These are phyloP conservation scores for Callithrix jacchus DNA, from an alignment of 2,113 vertebrate species.

Conservation along the genomic window DNA sequence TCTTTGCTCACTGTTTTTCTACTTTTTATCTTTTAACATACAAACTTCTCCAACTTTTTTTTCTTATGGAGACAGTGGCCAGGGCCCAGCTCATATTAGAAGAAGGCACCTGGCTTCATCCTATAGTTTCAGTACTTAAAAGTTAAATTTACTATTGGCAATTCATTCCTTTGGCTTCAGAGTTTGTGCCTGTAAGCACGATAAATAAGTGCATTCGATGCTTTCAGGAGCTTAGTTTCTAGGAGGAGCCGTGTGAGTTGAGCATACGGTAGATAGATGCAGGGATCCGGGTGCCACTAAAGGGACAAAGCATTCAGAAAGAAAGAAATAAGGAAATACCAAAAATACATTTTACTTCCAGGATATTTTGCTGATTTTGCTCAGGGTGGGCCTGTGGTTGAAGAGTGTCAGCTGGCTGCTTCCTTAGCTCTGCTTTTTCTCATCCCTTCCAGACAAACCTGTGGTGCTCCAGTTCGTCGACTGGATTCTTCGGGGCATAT, in stretches of 20 bases:
- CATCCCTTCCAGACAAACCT: conserved; percentile 87
- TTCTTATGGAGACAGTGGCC: background rate
- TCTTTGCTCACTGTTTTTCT: background rate
- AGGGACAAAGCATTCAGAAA: background rate
- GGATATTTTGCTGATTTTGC: background rate
- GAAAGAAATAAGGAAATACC: background rate
- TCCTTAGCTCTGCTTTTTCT: background rate
- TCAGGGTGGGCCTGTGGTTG: too few species aligned
- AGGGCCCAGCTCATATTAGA: background rate
- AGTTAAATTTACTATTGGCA: background rate
- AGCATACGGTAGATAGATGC: background rate
- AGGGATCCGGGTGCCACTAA: background rate
- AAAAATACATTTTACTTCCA: background rate
- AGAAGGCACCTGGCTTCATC: background rate
- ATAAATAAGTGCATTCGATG: background rate
- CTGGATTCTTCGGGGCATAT: conserved; percentile 94
- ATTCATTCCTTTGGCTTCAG: background rate
- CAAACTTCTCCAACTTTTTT: background rate
- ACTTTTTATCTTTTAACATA: background rate
- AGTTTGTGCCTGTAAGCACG: background rate
- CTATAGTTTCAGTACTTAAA: background rate
- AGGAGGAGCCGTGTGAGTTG: too few species aligned
- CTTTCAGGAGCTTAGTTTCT: background rate
- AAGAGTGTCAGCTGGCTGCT: rapidly evolving
- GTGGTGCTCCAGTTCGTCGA: conserved; percentile 89